These are phyloP conservation scores for chimpanzee (Pan troglodytes) DNA, from an alignment of 2,113 vertebrate genomes.

Conservation along the genomic window NHGRI_mPanTro3-v2.1_pri NC_072409.2:5406501-5407000, in stretches of 20 bases:
- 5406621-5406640: neutral
- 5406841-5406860: fast-evolving
- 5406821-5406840: fast-evolving
- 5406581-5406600: neutral
- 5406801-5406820: fast-evolving
- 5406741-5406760: neutral
- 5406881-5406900: neutral
- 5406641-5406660: too few relatives aligned
- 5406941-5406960: fast-evolving
- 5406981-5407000: neutral
- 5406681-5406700: fast-evolving
- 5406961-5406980: neutral
- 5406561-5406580: neutral
- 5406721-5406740: neutral
- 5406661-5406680: neutral
- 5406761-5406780: neutral
- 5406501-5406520: neutral
- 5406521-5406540: fast-evolving
- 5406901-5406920: neutral
- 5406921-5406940: fast-evolving
- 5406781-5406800: fast-evolving
- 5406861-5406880: neutral
- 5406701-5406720: neutral
- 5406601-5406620: neutral
- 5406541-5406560: neutral